A percentile compares a stretch with the other conserved stretches of the same genome.
phyloP scores from a whole-genome alignment of 2,113 vertebrate genomes.

The Daboia siamensis region DNA sequence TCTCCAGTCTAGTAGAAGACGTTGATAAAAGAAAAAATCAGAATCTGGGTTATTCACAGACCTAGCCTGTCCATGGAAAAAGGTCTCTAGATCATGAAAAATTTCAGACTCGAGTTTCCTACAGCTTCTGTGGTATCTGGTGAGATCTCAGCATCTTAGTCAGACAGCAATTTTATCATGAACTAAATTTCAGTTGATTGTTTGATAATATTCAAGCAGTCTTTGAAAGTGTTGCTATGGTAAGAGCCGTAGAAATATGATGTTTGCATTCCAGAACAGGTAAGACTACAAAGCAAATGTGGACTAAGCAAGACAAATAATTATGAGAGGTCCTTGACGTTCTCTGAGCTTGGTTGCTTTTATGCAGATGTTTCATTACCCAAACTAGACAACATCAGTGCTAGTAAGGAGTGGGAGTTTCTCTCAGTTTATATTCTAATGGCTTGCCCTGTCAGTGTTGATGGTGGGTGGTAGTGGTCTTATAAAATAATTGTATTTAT shows the following conservation, averaged over 20 bases:
- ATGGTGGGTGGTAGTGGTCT: too few relatives aligned
- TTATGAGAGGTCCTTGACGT: not conserved
- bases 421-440: too few relatives aligned
- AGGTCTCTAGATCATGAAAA: not conserved
- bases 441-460: too few relatives aligned
- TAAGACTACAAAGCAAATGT: not conserved
- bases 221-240: not conserved
- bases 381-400: too few relatives aligned
- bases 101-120: not conserved
- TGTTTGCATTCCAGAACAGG: not conserved
- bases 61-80: not conserved
- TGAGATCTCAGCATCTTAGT: not conserved
- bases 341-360: too few relatives aligned
- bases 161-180: not conserved
- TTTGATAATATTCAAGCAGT: not conserved
- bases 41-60: not conserved
- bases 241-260: not conserved
- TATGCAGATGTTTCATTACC: too few relatives aligned
- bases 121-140: too few relatives aligned
- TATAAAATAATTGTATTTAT: not conserved
- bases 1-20: not conserved
- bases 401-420: too few relatives aligned
- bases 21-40: not conserved
- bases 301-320: not conserved
- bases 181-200: not conserved